These are phyloP conservation scores for Vipera ursinii DNA, from an alignment of 2,797 vertebrate species.

Conservation along the genomic window DNA sequence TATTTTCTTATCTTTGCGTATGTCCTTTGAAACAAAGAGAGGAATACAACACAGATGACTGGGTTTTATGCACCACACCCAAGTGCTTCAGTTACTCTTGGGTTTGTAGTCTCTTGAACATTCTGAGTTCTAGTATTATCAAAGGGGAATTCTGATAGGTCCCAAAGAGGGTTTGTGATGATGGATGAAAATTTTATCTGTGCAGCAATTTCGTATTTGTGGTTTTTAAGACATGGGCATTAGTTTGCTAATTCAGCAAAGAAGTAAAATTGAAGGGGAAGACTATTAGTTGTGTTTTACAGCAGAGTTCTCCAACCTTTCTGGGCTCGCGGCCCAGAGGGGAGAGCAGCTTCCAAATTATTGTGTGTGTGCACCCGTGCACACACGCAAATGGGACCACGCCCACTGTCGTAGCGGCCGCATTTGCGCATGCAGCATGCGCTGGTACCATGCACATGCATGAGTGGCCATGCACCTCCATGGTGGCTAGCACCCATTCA, in stretches of 20 bases:
- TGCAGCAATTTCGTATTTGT: background rate
- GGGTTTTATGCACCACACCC: background rate
- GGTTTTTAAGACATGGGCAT: constrained; percentile 11
- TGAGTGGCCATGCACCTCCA: no score
- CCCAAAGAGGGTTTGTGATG: background rate
- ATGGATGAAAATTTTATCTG: background rate
- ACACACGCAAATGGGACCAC: no score
- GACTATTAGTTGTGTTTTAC: background rate
- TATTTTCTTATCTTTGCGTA: background rate
- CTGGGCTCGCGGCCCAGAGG: no score
- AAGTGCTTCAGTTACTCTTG: background rate
- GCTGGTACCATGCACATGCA: no score
- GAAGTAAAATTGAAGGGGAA: background rate
- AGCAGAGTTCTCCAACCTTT: background rate
- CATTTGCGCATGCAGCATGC: no score
- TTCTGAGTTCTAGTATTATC: background rate
- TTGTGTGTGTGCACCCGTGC: no score
- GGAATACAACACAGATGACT: background rate
- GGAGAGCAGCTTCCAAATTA: no score
- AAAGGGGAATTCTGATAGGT: background rate
- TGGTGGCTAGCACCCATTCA: no score
- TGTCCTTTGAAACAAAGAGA: background rate
- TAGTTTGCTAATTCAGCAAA: background rate
- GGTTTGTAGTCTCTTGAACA: background rate
- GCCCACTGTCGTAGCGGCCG: no score